Percentiles rank a stretch among this genome's conserved stretches.
These are phyloP conservation scores for Hafferia zeledoni DNA, from an alignment of 2,797 vertebrate species.

Conservation along the genomic window DNA sequence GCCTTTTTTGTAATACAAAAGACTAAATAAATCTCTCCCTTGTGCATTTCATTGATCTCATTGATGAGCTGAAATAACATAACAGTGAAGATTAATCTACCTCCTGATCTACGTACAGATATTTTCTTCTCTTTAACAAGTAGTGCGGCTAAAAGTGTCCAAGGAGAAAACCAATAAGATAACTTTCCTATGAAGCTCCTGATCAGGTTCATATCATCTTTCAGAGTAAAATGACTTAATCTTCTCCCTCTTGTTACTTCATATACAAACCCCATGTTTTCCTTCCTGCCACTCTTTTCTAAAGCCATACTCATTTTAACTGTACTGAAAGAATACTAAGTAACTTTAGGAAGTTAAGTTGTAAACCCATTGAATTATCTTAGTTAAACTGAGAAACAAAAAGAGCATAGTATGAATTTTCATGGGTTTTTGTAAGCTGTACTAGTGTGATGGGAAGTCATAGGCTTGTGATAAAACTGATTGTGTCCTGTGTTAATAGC, in stretches of 20 bases:
- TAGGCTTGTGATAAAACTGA: background rate
- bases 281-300: background rate
- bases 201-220: background rate
- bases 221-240: background rate
- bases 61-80: background rate
- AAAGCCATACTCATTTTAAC: background rate
- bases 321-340: background rate
- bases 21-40: background rate
- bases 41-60: conserved; percentile 9
- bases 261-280: accelerated
- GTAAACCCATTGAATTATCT: background rate
- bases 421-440: background rate
- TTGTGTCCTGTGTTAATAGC: background rate
- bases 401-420: background rate
- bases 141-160: background rate
- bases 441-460: background rate
- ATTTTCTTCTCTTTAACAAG: background rate
- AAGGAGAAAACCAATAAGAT: background rate
- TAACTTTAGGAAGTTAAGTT: background rate
- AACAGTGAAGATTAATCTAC: background rate
- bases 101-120: background rate
- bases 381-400: background rate
- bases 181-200: background rate
- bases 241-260: background rate
- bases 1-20: background rate